These are phyloP conservation scores for Carollia perspicillata DNA, from an alignment of 2,113 vertebrate genomes.

Conservation along the genomic window DNA sequence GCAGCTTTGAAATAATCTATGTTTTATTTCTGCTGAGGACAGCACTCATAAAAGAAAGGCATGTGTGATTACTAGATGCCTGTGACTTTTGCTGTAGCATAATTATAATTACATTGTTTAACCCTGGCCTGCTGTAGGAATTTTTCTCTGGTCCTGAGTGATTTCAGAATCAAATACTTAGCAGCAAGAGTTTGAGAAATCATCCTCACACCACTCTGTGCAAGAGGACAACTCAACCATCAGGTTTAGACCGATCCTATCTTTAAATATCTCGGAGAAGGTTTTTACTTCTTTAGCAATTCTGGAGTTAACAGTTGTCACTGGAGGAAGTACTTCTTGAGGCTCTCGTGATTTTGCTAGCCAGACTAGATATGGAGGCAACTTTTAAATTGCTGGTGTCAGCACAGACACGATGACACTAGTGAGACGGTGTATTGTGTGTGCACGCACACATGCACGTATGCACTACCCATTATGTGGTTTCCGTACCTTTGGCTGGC, in stretches of 20 bases:
- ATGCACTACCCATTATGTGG: neutral
- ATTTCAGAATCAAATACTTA: conserved; percentile 26
- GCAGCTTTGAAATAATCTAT: neutral
- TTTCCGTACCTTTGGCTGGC: neutral
- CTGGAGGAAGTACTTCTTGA: neutral
- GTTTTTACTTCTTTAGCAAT: neutral
- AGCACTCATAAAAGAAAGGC: conserved; percentile 34
- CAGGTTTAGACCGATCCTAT: neutral
- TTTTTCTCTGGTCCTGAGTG: conserved; percentile 33
- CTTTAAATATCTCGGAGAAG: neutral
- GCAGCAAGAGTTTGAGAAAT: neutral
- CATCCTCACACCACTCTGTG: neutral
- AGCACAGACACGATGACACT: neutral
- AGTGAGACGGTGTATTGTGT: neutral
- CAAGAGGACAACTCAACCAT: neutral
- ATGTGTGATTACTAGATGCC: neutral
- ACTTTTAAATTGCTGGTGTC: neutral
- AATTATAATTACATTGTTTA: conserved; percentile 47
- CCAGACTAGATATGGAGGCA: neutral
- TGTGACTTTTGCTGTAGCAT: neutral
- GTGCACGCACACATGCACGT: too few relatives aligned
- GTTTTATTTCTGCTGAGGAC: conserved; percentile 37
- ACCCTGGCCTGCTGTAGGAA: neutral
- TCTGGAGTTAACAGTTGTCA: neutral
- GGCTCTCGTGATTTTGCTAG: neutral